phyloP scores from a whole-genome alignment of 2,113 vertebrate species.

The Cacatua alba region DNA sequence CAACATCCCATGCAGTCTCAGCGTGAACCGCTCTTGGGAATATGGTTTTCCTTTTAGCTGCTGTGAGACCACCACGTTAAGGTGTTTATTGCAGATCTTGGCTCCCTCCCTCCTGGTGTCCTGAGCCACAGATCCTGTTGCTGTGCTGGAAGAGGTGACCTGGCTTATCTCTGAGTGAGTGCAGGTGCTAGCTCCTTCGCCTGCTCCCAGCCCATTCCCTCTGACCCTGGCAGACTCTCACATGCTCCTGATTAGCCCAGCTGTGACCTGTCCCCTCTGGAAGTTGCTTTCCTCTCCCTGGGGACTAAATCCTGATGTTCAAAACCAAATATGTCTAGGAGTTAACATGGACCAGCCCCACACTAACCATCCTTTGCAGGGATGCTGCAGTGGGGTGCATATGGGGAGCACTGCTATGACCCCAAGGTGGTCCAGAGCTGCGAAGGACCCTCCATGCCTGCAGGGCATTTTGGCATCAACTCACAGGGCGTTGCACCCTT shows the following conservation, averaged over 20 bases:
- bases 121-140: background rate
- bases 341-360: background rate
- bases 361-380: background rate
- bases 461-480: background rate
- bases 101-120: background rate
- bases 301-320: background rate
- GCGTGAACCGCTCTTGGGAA: rapidly evolving
- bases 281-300: background rate
- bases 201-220: background rate
- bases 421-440: background rate
- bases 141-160: background rate
- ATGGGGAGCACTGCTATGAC: background rate
- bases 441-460: background rate
- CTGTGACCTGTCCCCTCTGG: background rate
- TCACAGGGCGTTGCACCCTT: background rate
- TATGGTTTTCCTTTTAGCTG: background rate
- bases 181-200: background rate
- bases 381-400: rapidly evolving
- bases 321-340: background rate
- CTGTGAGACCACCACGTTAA: background rate
- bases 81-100: background rate
- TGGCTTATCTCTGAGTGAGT: background rate
- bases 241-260: background rate
- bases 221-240: background rate
- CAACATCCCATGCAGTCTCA: background rate